Base-by-base conservation (phyloP, 2,797 vertebrate species). In the Pipistrellus kuhlii region DNA sequence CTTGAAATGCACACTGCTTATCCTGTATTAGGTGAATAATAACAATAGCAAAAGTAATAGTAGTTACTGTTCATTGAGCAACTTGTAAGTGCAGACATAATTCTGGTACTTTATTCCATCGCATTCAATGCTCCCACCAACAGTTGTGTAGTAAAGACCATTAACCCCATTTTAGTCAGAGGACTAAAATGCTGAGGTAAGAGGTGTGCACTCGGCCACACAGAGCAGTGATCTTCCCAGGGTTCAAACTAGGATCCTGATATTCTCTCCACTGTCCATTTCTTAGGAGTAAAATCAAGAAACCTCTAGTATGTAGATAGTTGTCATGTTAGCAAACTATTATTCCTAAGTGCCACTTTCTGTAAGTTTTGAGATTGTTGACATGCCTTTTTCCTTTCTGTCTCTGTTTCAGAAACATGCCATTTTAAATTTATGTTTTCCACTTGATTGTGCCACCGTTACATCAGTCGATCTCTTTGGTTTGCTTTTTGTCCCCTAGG, bases 401-500 rank as follows among this genome's bases (percentile, higher is more conserved):
- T 68, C 69, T 93, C 18, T 11, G 0, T 89, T 93, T 91, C 8
- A 55, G 51, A 93, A 51, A 75, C 35, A 32, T 32, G 64, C 92
- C 88, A 78, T 71, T 77, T 38, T 72, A 53, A 53, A 9, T 12
- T 72, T 55, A 18, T 75, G 32, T 51, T 21, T 75, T 57, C 20
- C 44, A 6, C 41, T 32, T 23, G 71, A 73, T 77, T 81, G 84
- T 93, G 57, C 72, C 46, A 35, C 30, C 8, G 14, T 72, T 93
- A 53, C 14, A 80, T 93, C 95, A 93, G 94, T 75, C 93, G 91
- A 71, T 93, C 1, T 96, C 78, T 97, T 96, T 44, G 57, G 51
- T 94, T 91, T 97, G 64, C 90, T 98, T 99, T 99, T 98, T 98
- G 93, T 86, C n/a, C 57, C 91, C 12, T 98, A 99, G 99, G 99